Conservation (phyloP, 1,140 invertebrate species). For the Eciton burchellii region DNA sequence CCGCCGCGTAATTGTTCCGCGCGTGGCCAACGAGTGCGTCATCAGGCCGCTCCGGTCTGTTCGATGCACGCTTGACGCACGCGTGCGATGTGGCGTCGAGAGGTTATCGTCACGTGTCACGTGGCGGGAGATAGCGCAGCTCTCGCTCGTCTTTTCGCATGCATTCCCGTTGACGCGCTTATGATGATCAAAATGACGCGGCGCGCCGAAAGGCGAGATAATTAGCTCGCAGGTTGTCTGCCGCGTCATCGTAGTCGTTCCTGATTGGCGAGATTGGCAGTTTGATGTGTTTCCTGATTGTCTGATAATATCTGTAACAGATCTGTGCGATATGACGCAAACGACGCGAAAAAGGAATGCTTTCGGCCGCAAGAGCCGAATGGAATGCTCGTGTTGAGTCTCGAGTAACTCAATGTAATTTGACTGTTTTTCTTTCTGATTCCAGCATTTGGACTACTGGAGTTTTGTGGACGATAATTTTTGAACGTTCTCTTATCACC, state of each 20-base stretch:
- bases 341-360: too few relatives aligned
- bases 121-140: not conserved
- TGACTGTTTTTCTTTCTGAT: not conserved
- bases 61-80: not conserved
- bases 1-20: not conserved
- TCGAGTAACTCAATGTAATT: not conserved
- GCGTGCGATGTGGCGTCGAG: not conserved
- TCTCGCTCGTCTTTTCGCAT: too few relatives aligned
- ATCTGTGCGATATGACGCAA: too few relatives aligned
- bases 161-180: not conserved
- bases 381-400: not conserved
- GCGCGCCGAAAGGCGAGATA: too few relatives aligned
- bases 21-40: slow-evolving; percentile 10
- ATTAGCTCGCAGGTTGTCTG: too few relatives aligned
- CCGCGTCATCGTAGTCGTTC: too few relatives aligned
- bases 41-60: not conserved
- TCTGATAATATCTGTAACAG: too few relatives aligned
- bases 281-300: too few relatives aligned
- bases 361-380: too few relatives aligned
- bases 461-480: not conserved
- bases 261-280: too few relatives aligned
- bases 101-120: not conserved
- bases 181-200: slow-evolving; percentile 4
- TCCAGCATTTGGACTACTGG: not conserved
- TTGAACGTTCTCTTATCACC: not conserved